phyloP scores from a whole-genome alignment of 2,113 vertebrate genomes.

The Gnathonemus longibarbis region DNA sequence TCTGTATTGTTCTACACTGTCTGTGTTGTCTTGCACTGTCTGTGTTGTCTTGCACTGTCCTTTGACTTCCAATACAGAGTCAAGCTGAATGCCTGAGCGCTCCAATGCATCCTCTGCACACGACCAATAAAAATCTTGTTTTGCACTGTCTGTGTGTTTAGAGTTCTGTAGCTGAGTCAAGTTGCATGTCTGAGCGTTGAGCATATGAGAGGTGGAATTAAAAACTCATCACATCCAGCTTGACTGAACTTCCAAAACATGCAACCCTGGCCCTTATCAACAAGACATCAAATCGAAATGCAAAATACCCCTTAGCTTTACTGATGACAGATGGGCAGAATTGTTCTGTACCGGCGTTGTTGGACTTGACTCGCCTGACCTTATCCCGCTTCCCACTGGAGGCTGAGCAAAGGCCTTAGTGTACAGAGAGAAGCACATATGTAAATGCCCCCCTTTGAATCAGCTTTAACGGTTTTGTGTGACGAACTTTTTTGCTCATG shows the following conservation, averaged over 20 bases:
- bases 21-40: not conserved
- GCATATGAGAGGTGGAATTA: not conserved
- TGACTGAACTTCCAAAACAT: not conserved
- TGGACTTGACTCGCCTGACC: not conserved
- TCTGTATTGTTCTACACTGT: not conserved
- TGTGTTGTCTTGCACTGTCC: not conserved
- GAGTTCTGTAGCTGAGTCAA: not conserved
- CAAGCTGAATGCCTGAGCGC: not conserved
- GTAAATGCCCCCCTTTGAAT: not conserved
- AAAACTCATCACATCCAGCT: not conserved
- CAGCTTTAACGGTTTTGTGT: not conserved
- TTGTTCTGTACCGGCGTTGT: not conserved
- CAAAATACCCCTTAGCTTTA: not conserved
- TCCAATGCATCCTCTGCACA: too few relatives aligned
- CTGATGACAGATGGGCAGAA: too few relatives aligned
- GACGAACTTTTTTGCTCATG: not conserved
- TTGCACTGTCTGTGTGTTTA: not conserved
- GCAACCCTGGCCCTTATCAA: not conserved
- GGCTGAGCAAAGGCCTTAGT: not conserved
- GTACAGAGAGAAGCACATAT: not conserved
- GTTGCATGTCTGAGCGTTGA: not conserved
- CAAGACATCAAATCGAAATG: constrained; percentile 20
- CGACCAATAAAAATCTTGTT: too few relatives aligned
- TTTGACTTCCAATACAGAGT: not conserved
- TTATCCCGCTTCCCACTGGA: not conserved